Evolutionary conservation across 2,113 vertebrate genomes (phyloP).

Genomic region (Nothobranchius kuhntae): DNA sequence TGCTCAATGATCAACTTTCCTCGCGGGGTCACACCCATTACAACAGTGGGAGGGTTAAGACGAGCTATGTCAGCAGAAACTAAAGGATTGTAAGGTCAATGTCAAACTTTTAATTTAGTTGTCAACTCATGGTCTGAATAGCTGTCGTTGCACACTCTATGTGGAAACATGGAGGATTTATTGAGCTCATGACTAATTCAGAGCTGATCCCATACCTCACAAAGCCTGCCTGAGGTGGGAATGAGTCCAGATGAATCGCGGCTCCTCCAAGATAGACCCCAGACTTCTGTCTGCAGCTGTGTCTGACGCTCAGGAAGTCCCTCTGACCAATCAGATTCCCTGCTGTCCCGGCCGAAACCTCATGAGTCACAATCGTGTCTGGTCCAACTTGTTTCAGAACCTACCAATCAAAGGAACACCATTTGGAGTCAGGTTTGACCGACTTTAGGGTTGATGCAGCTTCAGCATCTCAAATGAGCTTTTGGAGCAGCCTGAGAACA

Average conservation of each 20-base stretch:
- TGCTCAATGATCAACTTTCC: no score
- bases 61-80: no score
- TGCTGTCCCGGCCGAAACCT: slow-evolving; percentile 74
- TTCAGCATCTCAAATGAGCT: no score
- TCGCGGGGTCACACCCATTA: no score
- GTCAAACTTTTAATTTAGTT: background rate
- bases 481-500: no score
- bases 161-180: background rate
- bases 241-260: slow-evolving; percentile 65
- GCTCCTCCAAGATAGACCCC: slow-evolving; percentile 78
- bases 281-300: slow-evolving; percentile 68
- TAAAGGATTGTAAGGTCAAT: background rate
- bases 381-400: slow-evolving; percentile 74
- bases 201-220: slow-evolving; percentile 72
- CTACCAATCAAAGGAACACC: slow-evolving; percentile 48
- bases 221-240: slow-evolving; percentile 74
- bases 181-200: slow-evolving; percentile 2
- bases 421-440: no score
- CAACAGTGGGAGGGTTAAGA: no score
- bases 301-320: slow-evolving; percentile 83
- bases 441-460: no score
- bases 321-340: slow-evolving; percentile 82
- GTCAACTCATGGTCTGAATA: background rate
- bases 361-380: slow-evolving; percentile 80
- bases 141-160: background rate